A percentile compares a stretch with the other conserved stretches of the same genome.
Conservation (phyloP, 2,888 invertebrate species). For the Eretmocerus hayati region DNA sequence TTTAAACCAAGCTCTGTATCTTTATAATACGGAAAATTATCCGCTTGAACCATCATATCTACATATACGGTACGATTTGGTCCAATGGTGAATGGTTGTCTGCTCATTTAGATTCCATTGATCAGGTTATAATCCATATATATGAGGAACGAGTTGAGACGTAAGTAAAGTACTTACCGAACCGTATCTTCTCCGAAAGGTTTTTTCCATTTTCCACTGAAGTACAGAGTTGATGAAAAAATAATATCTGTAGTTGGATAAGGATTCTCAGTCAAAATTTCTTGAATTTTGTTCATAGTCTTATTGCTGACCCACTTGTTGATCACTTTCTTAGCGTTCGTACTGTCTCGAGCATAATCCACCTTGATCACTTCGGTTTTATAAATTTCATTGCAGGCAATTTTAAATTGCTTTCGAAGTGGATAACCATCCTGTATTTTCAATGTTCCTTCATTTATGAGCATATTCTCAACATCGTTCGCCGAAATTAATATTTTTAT, state of each 20-base stretch:
- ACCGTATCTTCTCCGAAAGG: neutral
- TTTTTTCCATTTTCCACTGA: neutral
- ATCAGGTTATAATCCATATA: too few species aligned
- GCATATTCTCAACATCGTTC: too few species aligned
- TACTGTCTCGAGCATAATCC: neutral
- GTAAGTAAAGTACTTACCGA: too few species aligned
- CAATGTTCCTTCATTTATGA: too few species aligned
- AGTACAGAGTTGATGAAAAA: neutral
- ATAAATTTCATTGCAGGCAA: neutral
- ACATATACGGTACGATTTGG: neutral
- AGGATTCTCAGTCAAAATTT: neutral
- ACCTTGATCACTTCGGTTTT: neutral
- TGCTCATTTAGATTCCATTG: too few species aligned
- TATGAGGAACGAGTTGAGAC: too few species aligned
- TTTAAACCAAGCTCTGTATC: neutral
- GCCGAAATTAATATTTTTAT: too few species aligned
- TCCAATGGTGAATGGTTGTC: neutral
- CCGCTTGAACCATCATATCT: neutral
- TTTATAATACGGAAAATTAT: neutral
- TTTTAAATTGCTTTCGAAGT: neutral
- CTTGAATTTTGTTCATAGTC: neutral
- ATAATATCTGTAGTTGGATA: neutral
- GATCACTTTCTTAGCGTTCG: neutral
- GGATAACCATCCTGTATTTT: neutral
- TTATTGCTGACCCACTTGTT: neutral